A percentile compares a stretch with the other conserved stretches of the same genome.
Evolutionary conservation across 1,140 invertebrate species (phyloP).

Genomic region (Neodiprion virginianus): DNA sequence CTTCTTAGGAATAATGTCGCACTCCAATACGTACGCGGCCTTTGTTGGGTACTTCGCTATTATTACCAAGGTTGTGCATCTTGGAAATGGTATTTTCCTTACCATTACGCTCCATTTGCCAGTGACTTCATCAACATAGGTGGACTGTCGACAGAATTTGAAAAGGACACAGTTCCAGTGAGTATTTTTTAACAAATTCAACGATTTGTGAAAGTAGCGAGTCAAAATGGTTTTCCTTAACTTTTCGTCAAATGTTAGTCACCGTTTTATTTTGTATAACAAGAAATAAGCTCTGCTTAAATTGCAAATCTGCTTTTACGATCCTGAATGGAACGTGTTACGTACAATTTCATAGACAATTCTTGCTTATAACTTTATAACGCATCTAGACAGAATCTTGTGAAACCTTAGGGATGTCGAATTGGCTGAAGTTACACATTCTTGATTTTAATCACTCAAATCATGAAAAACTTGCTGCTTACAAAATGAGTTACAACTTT

Average conservation of each 20-base stretch:
- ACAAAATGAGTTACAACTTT: too few species aligned
- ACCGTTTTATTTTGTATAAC: slow-evolving; percentile 10
- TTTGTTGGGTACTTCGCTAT: slow-evolving; percentile 98
- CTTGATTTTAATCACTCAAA: too few species aligned
- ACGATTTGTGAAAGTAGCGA: too few species aligned
- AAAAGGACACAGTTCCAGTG: slow-evolving; percentile 86
- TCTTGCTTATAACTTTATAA: too few species aligned
- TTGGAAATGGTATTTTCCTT: slow-evolving; percentile 99
- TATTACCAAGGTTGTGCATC: slow-evolving; percentile 99
- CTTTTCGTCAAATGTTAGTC: too few species aligned
- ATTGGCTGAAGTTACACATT: too few species aligned
- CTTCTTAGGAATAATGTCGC: slow-evolving; percentile 81
- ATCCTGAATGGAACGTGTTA: too few species aligned
- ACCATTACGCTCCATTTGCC: slow-evolving; percentile 99
- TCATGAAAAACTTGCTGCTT: too few species aligned
- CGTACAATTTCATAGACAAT: too few species aligned
- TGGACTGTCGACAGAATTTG: slow-evolving; percentile 86
- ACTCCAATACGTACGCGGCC: slow-evolving; percentile 91
- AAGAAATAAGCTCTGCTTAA: background rate
- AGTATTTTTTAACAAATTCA: slow-evolving; percentile 44
- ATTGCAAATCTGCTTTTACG: background rate
- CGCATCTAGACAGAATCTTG: too few species aligned
- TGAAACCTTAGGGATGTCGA: too few species aligned
- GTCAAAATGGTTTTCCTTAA: too few species aligned
- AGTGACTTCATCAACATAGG: slow-evolving; percentile 96